These are phyloP conservation scores for Psophia crepitans DNA, from an alignment of 2,113 vertebrate species.

Conservation along the genomic window DNA sequence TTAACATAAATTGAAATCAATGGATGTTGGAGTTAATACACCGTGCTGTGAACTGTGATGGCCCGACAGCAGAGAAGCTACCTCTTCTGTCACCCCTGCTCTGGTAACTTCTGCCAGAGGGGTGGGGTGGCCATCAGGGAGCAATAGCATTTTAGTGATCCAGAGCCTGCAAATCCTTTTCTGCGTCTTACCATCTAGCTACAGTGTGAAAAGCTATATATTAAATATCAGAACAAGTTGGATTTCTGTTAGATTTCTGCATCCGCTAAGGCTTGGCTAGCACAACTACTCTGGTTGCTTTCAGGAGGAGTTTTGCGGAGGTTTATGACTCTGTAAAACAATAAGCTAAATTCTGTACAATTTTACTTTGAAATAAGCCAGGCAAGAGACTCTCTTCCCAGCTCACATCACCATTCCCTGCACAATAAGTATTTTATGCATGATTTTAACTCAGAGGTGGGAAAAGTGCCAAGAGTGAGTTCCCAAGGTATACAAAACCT, in stretches of 20 bases:
- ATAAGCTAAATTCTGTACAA: not conserved
- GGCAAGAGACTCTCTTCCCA: not conserved
- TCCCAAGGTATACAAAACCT: constrained; percentile 5
- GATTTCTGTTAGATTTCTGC: not conserved
- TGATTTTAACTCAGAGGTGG: not conserved
- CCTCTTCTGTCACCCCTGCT: not conserved
- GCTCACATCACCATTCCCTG: not conserved
- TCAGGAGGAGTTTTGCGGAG: not conserved
- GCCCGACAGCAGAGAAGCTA: not conserved
- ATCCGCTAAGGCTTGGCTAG: not conserved
- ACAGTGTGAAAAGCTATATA: not conserved
- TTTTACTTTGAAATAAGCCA: constrained; percentile 37
- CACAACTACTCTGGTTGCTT: not conserved
- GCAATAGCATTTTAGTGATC: not conserved
- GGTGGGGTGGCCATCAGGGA: not conserved
- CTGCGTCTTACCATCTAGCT: not conserved
- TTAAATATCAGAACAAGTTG: not conserved
- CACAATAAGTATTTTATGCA: not conserved
- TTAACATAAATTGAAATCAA: constrained; percentile 23
- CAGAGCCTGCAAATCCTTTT: not conserved
- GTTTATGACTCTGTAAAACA: not conserved
- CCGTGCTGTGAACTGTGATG: not conserved
- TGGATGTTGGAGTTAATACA: not conserved
- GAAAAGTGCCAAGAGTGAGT: not conserved
- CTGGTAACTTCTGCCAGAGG: not conserved